Percentiles rank a stretch among this genome's conserved stretches.
phyloP scores from a whole-genome alignment of 2,113 vertebrate species.

The Lycaon pictus region DNA sequence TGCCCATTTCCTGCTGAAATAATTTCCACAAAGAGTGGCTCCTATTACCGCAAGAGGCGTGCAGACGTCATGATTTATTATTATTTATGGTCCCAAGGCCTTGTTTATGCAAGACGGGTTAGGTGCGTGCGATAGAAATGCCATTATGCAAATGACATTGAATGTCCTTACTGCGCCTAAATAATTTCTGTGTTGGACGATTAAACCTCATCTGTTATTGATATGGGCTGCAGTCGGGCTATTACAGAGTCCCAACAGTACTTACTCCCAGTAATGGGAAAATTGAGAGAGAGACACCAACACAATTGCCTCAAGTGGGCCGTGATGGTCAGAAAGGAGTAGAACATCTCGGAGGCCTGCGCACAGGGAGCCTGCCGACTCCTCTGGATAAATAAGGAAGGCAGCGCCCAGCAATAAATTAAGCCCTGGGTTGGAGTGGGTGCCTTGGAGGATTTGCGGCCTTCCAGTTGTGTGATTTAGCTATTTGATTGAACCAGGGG shows the following conservation, averaged over 20 bases:
- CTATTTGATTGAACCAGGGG: constrained; percentile 78
- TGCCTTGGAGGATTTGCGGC: constrained; percentile 84
- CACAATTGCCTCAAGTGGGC: constrained; percentile 92
- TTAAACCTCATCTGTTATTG: constrained; percentile 99
- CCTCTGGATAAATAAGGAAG: constrained; percentile 90
- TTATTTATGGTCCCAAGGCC: constrained; percentile 92
- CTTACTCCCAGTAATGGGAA: constrained; percentile 95
- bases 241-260: constrained; percentile 96
- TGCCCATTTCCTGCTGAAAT: constrained; percentile 91
- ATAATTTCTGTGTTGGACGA: constrained; percentile 96
- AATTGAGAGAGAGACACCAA: constrained; percentile 93
- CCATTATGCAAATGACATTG: constrained; percentile 99
- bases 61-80: constrained; percentile 92
- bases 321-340: constrained; percentile 89
- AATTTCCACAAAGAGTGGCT: constrained; percentile 90
- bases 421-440: constrained; percentile 84
- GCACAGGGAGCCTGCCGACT: constrained; percentile 85
- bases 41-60: constrained; percentile 89
- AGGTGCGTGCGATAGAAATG: constrained; percentile 94
- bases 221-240: constrained; percentile 97
- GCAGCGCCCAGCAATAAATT: constrained; percentile 86
- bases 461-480: constrained; percentile 85
- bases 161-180: constrained; percentile 92
- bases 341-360: constrained; percentile 86
- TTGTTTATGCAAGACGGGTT: constrained; percentile 93